phyloP scores from a whole-genome alignment of 2,797 vertebrate genomes.

The Podargus strigoides region DNA sequence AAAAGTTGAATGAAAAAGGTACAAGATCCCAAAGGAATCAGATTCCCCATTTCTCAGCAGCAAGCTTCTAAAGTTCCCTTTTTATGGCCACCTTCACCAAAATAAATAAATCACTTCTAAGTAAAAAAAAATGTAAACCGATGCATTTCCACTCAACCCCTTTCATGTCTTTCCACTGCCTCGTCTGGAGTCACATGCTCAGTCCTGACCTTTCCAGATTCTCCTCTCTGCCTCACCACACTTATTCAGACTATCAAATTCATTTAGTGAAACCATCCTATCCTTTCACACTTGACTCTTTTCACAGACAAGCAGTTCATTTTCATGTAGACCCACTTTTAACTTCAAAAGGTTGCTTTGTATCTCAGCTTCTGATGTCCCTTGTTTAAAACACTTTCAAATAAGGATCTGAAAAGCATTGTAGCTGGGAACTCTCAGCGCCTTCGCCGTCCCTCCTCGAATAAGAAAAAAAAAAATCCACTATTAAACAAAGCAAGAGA shows the following conservation, averaged over 20 bases:
- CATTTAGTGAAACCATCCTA: constrained; percentile 71
- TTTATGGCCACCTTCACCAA: constrained; percentile 37
- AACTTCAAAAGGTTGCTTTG: constrained; percentile 73
- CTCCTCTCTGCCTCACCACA: constrained; percentile 62
- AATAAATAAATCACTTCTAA: constrained; percentile 51
- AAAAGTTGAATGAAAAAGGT: constrained; percentile 36
- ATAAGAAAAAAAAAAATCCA: neutral
- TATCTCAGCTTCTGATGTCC: constrained; percentile 57
- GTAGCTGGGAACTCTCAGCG: neutral
- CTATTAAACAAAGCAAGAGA: neutral
- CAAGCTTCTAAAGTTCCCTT: constrained; percentile 22
- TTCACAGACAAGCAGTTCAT: constrained; percentile 69
- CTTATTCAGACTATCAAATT: constrained; percentile 73
- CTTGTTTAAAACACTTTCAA: constrained; percentile 68
- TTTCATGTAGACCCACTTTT: constrained; percentile 71
- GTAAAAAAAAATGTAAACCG: neutral
- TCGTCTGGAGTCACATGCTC: constrained; percentile 57
- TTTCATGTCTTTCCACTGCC: constrained; percentile 59
- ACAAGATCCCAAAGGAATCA: constrained; percentile 47
- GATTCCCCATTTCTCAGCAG: neutral
- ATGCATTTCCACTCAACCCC: constrained; percentile 48
- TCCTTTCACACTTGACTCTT: constrained; percentile 72
- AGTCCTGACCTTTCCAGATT: constrained; percentile 71
- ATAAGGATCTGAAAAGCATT: neutral
- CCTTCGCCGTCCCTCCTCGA: neutral